Base-by-base conservation (phyloP, 2,888 invertebrate species). In the Eurytoma adleriae region DNA sequence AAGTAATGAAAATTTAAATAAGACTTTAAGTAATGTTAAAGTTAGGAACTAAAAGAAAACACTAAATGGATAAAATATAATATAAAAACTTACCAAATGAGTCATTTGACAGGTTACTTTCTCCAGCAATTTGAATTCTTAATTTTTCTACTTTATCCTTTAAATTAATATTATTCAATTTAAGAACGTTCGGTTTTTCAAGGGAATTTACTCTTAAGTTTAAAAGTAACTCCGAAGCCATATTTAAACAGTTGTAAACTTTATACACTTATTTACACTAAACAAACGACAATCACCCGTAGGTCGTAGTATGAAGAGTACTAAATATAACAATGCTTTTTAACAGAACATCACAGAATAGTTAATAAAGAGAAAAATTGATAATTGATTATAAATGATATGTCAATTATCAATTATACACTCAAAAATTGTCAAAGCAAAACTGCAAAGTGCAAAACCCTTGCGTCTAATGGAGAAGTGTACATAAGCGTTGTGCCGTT, bases 61-160 rank as follows among this genome's bases (percentile, higher is more conserved):
- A 59, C 50, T 64, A 57, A 24, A 30, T 70, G 13, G 75, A 68
- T 56, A 80, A 27, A 30, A 82, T 16, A 20, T 68, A 20, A 48
- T 14, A 78, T 18, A 67, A 71, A 48, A 69, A 82, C 81, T 86
- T 91, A 94, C 94, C 94, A 84, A 94, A 90, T 48, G 92, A 92
- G 80, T 93, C 91, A 79, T 93, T 93, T 5, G 93, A 91, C 24
- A 94, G 85, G 85, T 93, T 93, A 56, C 92, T 89, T 87, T 92
- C 92, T 85, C 92, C 92, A 78, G 93, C 93, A 81, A 93, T 93
- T 87, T 93, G 92, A 78, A 87, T 89, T 91, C 93, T 94, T 2
- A 95, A 89, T 68, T 90, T 88, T 79, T 92, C 92, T 0, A 95
- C 93, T 86, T 94, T 94, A 52, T 92, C 92, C 68, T 94, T 93